phyloP scores from a whole-genome alignment of 2,113 vertebrate genomes.

The Tragelaphus strepsiceros region DNA sequence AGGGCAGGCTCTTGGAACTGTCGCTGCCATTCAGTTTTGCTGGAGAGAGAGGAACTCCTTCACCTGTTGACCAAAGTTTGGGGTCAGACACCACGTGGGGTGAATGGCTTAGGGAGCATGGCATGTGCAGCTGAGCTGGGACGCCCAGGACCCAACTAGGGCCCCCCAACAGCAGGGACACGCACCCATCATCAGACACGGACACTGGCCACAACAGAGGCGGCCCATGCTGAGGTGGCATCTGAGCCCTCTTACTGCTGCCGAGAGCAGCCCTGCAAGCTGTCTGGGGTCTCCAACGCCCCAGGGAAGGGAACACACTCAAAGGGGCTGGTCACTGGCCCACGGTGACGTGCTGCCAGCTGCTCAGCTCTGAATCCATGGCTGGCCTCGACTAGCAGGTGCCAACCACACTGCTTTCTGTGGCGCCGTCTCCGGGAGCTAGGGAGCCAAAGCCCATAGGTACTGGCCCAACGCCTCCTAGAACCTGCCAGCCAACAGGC shows the following conservation, averaged over 20 bases:
- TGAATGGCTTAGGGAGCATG: fast-evolving
- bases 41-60: constrained; percentile 92
- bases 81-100: not conserved
- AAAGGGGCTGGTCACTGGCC: not conserved
- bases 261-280: not conserved
- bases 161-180: not conserved
- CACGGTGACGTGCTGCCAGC: not conserved
- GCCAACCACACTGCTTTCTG: not conserved
- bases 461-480: not conserved
- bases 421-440: fast-evolving
- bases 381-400: not conserved
- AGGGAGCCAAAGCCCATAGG: not conserved
- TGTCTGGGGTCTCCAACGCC: fast-evolving
- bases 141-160: not conserved
- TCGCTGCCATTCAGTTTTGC: constrained; percentile 93
- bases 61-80: constrained; percentile 80
- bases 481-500: not conserved
- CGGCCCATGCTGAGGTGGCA: not conserved
- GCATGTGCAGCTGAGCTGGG: too few species aligned
- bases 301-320: not conserved
- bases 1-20: constrained; percentile 91
- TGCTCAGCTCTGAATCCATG: not conserved
- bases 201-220: fast-evolving
- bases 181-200: fast-evolving
- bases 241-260: too few species aligned